Conservation (phyloP, 2,888 invertebrate genomes). For the Cantharis rufa region DNA sequence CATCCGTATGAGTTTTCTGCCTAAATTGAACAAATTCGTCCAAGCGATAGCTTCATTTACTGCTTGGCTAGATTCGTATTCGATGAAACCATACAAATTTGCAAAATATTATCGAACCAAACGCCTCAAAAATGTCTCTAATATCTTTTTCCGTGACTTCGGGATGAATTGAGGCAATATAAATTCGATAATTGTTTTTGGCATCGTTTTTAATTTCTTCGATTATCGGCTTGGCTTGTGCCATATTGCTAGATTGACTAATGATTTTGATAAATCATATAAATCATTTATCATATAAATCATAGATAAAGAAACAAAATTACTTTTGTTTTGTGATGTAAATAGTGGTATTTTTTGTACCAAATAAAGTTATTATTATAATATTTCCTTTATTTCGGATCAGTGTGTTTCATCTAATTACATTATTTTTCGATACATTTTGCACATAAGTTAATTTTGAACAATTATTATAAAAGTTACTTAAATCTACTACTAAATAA, state of each 20-base stretch:
- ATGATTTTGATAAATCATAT: slow-evolving; percentile 95
- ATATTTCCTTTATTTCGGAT: no score
- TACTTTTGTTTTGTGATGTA: no score
- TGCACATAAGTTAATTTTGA: no score
- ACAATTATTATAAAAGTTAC: no score
- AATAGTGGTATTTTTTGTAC: no score
- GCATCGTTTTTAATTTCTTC: slow-evolving; percentile 98
- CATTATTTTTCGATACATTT: no score
- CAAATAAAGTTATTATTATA: no score
- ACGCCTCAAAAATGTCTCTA: slow-evolving; percentile 92
- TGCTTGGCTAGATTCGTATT: slow-evolving; percentile 90
- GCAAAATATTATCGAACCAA: slow-evolving; percentile 94
- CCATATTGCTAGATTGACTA: slow-evolving; percentile 97
- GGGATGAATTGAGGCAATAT: slow-evolving; percentile 96
- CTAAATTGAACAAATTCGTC: slow-evolving; percentile 99
- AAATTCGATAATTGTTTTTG: slow-evolving; percentile 95
- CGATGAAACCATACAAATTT: slow-evolving; percentile 97
- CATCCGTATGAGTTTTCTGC: slow-evolving; percentile 91
- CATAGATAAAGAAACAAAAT: no score
- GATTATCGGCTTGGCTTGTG: slow-evolving; percentile 99
- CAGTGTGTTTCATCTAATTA: no score
- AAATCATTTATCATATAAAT: no score
- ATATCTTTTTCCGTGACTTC: slow-evolving; percentile 97
- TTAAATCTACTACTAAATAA: no score
- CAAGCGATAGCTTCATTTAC: slow-evolving; percentile 96